phyloP scores from a whole-genome alignment of 2,113 vertebrate species.

The Solenodon paradoxus region DNA sequence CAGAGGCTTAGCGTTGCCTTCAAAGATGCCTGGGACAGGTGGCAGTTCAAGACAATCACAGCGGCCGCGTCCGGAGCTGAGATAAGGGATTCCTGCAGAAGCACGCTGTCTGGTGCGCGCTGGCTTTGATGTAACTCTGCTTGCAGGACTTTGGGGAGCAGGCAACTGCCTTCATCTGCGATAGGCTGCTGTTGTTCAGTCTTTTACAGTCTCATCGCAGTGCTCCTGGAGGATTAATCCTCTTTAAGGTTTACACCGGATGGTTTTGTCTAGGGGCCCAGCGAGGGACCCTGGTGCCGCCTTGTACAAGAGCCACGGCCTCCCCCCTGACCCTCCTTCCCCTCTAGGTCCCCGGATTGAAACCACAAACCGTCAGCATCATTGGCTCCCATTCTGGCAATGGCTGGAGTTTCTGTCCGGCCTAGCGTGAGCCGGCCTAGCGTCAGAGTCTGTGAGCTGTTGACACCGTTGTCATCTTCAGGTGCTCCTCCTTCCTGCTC shows the following conservation, averaged over 20 bases:
- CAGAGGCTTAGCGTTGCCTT: conserved; percentile 97
- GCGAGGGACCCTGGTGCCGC: conserved; percentile 81
- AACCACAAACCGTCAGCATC: conserved; percentile 20
- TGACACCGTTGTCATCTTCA: conserved; percentile 1
- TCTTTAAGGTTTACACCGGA: conserved; percentile 92
- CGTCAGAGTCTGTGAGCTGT: conserved; percentile 47
- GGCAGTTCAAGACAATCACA: conserved; percentile 98
- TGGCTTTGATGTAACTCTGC: conserved; percentile 96
- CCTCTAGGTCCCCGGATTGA: conserved; percentile 41
- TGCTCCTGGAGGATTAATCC: conserved; percentile 93
- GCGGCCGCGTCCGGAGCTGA: conserved; percentile 90
- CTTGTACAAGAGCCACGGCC: conserved; percentile 81
- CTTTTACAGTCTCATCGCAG: conserved; percentile 93
- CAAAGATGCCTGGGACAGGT: conserved; percentile 99
- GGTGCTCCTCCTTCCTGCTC: background rate
- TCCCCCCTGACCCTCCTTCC: conserved; percentile 13
- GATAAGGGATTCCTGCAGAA: conserved; percentile 95
- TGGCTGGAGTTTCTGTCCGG: conserved; percentile 54
- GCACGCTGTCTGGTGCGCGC: conserved; percentile 88
- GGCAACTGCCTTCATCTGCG: conserved; percentile 82
- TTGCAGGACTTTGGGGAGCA: conserved; percentile 89
- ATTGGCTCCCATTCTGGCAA: conserved; percentile 42
- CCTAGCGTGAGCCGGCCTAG: conserved; percentile 51
- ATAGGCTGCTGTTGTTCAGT: conserved; percentile 88
- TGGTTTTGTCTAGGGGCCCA: conserved; percentile 88